Base-by-base conservation (phyloP, 2,888 invertebrate species). In the Dryadula phaetusa region DNA sequence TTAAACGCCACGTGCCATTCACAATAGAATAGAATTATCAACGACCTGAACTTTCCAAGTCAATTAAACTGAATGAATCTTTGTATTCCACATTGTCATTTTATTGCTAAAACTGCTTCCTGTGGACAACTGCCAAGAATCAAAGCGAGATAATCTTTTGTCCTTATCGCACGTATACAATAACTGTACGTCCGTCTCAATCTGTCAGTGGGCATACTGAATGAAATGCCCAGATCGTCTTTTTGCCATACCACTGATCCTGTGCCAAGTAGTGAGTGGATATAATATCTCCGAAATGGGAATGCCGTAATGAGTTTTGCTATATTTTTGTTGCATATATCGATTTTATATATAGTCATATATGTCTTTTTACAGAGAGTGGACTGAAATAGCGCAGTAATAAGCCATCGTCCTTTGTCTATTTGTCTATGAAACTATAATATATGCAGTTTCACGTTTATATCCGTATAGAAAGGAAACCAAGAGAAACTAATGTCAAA, bases 101-200 rank as follows among this genome's bases (percentile, higher is more conserved):
- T 85, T 90, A 84, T 92, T 91, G 85, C 85, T 84, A 82, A 84
- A 89, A 85, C 81, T 83, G 82, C 84, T 90, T 92, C 92, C 92
- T 86, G 92, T 92, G 92, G 92, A 90, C 90, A 87, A 88, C 87
- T 92, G 92, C 92, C 92, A 92, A 92, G 91, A 87, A 81, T 82
- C 79, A 81, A 84, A 80, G 77, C 83, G 82, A 87, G 84, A 84
- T 82, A 77, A 80, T 83, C 70, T 32, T 56, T 75, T 66, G 34
- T 86, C 86, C 70, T 73, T 74, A 40, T 85, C 79, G 14, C 66
- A 62, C 84, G 32, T 61, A 47, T 62, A 12, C 12, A 18, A 54
- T 28, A 69, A 67, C n/a, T n/a, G 69, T 86, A 82, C 75, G 1
- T 72, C 37, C 69, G 71, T 92, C 87, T 76, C 82, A 63, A 67